Base-by-base conservation (phyloP, 2,113 vertebrate genomes). In the Oryzias celebensis region DNA sequence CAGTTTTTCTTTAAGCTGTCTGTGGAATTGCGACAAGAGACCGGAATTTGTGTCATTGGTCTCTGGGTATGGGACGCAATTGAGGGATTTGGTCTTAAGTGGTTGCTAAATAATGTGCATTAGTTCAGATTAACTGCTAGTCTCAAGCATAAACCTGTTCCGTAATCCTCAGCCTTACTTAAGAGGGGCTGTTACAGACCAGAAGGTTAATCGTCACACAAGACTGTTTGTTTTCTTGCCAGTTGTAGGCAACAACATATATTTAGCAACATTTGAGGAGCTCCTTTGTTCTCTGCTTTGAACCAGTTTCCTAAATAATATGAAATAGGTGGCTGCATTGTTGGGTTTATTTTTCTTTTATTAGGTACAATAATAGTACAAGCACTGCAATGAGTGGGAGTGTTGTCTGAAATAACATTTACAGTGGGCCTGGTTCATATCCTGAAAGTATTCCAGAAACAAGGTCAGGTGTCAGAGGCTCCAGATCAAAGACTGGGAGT, bases 371-470 rank as follows among this genome's bases (percentile, higher is more conserved):
- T 74, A 78, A 73, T 58, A 73, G 77, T 20, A 42, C 58, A 50
- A 22, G 44, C 23, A 53, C 61, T 54, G 10, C 36, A 60, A 50
- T 17, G 51, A 68, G 60, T 41, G 48, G 65, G 74, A 54, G 4
- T 13, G 48, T 20, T 55, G 71, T 74, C 82, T 82, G 74, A 70
- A 88, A 89, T 69, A 87, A 88, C 75, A 88, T 83, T 70, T 64
- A 24, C 71, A 84, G 52, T 14, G n/a, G 57, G 73, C 72, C 65
- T 43, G 48, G 69, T 58, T 69, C 2, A 24, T 48, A 61, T 75
- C 75, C 71, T 73, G 49, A 46, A 64, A 48, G 70, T 47, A 50
- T 62, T 66, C 56, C 57, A 63, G 68, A 58, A 70, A 41, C 54
- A 52, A 76, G 75, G 80, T 84, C 78, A 75, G 62, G 72, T 75